Percentiles rank a stretch among this genome's conserved stretches.
These are phyloP conservation scores for Nephrotoma appendiculata DNA, from an alignment of 2,888 invertebrate species.

Conservation along the genomic window DNA sequence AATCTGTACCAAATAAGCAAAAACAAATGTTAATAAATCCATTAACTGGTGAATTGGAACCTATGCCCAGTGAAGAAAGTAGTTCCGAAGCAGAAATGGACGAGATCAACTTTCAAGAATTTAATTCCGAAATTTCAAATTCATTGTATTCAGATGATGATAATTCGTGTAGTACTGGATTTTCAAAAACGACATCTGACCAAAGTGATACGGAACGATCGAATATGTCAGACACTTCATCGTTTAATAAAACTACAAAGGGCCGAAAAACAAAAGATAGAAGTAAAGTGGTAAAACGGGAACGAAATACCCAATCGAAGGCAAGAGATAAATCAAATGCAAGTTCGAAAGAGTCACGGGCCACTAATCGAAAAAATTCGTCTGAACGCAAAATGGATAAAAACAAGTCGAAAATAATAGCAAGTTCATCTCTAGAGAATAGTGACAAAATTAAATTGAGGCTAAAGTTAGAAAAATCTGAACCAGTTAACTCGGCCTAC, in stretches of 20 bases:
- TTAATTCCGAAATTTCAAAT: conserved; percentile 33
- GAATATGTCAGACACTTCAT: conserved; percentile 36
- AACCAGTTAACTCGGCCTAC: conserved; percentile 63
- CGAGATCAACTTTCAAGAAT: conserved; percentile 26
- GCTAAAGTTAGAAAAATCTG: conserved; percentile 69
- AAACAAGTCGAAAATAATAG: conserved; percentile 16
- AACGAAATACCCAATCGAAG: not conserved
- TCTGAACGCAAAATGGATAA: not conserved
- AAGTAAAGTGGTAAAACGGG: conserved; percentile 6
- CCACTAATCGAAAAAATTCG: not conserved
- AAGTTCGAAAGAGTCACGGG: not conserved
- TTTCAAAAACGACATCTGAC: conserved; percentile 36
- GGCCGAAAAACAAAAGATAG: conserved; percentile 2
- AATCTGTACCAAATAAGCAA: conserved; percentile 43
- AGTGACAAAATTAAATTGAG: conserved; percentile 69
- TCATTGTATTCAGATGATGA: conserved; percentile 44
- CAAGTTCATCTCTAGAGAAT: conserved; percentile 5
- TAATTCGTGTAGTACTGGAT: conserved; percentile 38
- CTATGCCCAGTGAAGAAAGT: conserved; percentile 54
- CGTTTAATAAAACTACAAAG: conserved; percentile 34
- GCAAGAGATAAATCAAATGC: conserved; percentile 4
- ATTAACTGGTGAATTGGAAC: conserved; percentile 72
- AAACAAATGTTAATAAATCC: conserved; percentile 81
- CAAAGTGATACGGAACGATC: conserved; percentile 36
- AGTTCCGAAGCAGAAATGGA: conserved; percentile 42